Evolutionary conservation across 2,797 vertebrate species (phyloP), one percentile per base, ranked within the genome.

Genomic region (Protonibea diacanthus): DNA sequence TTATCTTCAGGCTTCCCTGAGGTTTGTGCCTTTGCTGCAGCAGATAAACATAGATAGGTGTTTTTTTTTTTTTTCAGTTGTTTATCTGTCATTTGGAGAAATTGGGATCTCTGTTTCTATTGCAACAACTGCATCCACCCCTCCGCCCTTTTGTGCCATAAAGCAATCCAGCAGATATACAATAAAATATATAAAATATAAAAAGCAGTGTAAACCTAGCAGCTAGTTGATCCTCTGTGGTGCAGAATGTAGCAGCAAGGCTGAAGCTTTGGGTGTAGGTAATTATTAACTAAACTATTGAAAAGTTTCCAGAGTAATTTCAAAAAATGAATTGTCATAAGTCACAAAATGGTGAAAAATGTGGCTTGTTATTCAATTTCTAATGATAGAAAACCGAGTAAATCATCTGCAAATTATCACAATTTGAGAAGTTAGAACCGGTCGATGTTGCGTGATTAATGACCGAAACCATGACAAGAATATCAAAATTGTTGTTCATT

Each of bases 1-100:
- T 85, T 80, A 63, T 77, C 29, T 59, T 7, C 23, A 2, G 38
- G 58, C 20, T 2, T 45, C 33, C 38, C 40, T 17, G 0, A 53
- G 33, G 62, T 72, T 45, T 49, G 18, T 53, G 64, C 47, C 63
- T 68, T 63, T 17, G 44, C 12, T 49, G 57, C 62, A 57, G 15
- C 74, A 65, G 70, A 58, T 77, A 56, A 56, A 65, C 21, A 51
- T 10, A n/a, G 3, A 14, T 27, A 27, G 25, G 25, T 27, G 15
- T 17, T 64, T 42, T 8, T 29, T 11, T 9, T 29, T 11, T 9
- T 25, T 15, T 27, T 47, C 17, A 27, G n/a, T 42, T 53, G 15
- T 17, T 78, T 3, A 21, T 23, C 56, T 27, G 10, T 52, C 3
- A 1, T 52, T 25, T 27, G 29, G 38, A 76, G 17, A 48, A 61